Percentiles rank a stretch among this genome's conserved stretches.
Conservation (phyloP, 2,797 vertebrate species). For the Chaetodon trifasciatus region DNA sequence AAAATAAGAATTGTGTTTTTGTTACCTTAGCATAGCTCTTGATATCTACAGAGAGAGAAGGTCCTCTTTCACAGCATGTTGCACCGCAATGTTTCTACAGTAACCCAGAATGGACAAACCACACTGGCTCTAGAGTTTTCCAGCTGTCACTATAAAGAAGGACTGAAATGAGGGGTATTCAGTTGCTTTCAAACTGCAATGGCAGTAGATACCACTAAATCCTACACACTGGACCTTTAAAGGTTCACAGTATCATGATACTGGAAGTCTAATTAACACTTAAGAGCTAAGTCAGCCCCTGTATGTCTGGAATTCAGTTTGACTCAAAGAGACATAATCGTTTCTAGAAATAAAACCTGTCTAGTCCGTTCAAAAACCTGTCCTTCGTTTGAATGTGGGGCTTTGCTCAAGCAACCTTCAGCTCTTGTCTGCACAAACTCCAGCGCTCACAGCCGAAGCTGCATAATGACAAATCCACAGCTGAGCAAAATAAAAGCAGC, state of each 20-base stretch:
- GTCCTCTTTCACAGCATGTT: too few species aligned
- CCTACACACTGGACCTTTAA: neutral
- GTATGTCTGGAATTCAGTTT: slow-evolving; percentile 50
- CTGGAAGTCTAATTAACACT: slow-evolving; percentile 41
- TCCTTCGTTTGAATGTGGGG: slow-evolving; percentile 50
- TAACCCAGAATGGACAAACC: too few species aligned
- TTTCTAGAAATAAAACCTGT: slow-evolving; percentile 48
- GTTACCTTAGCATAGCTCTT: too few species aligned
- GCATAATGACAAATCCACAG: slow-evolving; percentile 57
- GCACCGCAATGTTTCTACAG: too few species aligned
- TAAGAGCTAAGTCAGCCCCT: slow-evolving; percentile 12
- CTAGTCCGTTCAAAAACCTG: slow-evolving; percentile 53
- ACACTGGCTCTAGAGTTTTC: too few species aligned
- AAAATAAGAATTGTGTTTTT: too few species aligned
- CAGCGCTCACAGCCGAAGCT: slow-evolving; percentile 10
- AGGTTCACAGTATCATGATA: slow-evolving; percentile 10
- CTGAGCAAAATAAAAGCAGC: slow-evolving; percentile 52
- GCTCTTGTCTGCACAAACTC: slow-evolving; percentile 41
- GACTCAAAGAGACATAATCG: slow-evolving; percentile 43
- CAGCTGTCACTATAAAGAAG: too few species aligned
- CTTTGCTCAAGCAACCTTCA: slow-evolving; percentile 61
- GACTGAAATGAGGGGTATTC: too few species aligned
- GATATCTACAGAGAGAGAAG: too few species aligned
- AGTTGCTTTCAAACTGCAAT: too few species aligned
- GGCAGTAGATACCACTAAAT: too few species aligned